Conservation (phyloP, 1,140 invertebrate species). For the Drosophila nigrodunni region DNA sequence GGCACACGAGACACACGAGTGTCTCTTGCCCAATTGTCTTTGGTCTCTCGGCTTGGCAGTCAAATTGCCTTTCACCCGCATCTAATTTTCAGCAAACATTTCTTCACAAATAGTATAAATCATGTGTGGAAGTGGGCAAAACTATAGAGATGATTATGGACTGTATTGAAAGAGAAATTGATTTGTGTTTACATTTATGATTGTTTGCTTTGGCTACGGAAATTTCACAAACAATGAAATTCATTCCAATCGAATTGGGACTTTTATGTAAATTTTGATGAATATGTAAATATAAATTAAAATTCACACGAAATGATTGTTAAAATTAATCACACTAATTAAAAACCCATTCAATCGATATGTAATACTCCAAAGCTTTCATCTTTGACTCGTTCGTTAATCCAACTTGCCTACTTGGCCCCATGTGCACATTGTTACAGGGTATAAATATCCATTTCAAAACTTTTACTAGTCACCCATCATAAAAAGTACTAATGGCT, state of each 20-base stretch:
- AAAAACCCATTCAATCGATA: slow-evolving; percentile 22
- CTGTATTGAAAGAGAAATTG: slow-evolving; percentile 67
- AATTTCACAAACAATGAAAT: slow-evolving; percentile 25
- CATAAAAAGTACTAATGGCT: too few species aligned
- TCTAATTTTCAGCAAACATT: background rate
- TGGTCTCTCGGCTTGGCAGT: background rate
- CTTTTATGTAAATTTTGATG: slow-evolving; percentile 37
- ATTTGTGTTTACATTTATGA: slow-evolving; percentile 21
- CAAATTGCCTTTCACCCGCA: slow-evolving; percentile 60
- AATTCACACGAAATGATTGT: background rate
- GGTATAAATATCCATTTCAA: too few species aligned
- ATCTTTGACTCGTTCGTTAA: background rate
- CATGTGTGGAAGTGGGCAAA: too few species aligned
- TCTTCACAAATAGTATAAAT: background rate
- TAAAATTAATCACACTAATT: slow-evolving; percentile 23
- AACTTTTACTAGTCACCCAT: too few species aligned
- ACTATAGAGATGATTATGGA: slow-evolving; percentile 28
- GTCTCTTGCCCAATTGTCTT: background rate
- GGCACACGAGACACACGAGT: background rate
- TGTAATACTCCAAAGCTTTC: background rate
- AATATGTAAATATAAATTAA: slow-evolving; percentile 31
- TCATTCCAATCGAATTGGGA: slow-evolving; percentile 8
- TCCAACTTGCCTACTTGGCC: too few species aligned
- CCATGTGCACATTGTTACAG: too few species aligned
- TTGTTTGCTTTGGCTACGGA: slow-evolving; percentile 14